phyloP scores from a whole-genome alignment of 2,888 invertebrate species.

The Altica lythri region DNA sequence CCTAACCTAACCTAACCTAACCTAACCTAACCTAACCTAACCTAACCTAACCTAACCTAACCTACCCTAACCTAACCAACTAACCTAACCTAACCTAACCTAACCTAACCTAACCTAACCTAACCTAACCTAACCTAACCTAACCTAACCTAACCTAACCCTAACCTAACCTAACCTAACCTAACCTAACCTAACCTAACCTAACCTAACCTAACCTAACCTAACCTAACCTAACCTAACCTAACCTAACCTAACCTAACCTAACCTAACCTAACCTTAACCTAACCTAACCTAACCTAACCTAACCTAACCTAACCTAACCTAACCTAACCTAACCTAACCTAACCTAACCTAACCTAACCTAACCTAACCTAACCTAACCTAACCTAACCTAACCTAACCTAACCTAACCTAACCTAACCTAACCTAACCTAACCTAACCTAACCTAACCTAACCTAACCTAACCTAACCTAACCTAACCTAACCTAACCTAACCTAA shows the following conservation, averaged over 20 bases:
- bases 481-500: conserved; percentile 37
- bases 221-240: conserved; percentile 36
- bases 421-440: conserved; percentile 30
- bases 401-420: conserved; percentile 34
- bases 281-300: conserved; percentile 35
- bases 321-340: conserved; percentile 30
- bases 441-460: conserved; percentile 35
- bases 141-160: too few relatives aligned
- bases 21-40: conserved; percentile 27
- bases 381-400: conserved; percentile 33
- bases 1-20: conserved; percentile 21
- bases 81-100: conserved; percentile 23
- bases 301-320: conserved; percentile 34
- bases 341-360: conserved; percentile 28
- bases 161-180: conserved; percentile 33
- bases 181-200: conserved; percentile 35
- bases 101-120: conserved; percentile 32
- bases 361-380: conserved; percentile 34
- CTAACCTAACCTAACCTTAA: conserved; percentile 37
- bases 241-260: conserved; percentile 36
- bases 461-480: conserved; percentile 37
- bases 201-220: conserved; percentile 33
- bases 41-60: conserved; percentile 26
- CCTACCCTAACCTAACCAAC: conserved; percentile 27
- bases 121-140: conserved; percentile 34